Evolutionary conservation across 35 echinoderm and acorn worm genomes (phyloP).

Genomic region (Stichopus chloronotus): DNA sequence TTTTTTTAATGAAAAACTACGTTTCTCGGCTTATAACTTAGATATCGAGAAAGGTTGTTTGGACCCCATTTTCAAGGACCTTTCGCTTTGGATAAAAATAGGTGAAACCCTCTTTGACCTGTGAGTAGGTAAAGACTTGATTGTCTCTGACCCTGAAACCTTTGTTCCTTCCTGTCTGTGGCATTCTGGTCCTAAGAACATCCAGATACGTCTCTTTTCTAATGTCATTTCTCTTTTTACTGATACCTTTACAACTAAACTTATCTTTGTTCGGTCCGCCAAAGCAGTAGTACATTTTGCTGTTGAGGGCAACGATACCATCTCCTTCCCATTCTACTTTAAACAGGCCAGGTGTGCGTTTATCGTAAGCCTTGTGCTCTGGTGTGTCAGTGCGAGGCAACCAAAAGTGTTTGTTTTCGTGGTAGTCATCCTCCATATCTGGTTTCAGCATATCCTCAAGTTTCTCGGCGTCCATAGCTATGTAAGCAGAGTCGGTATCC

Average conservation of each 20-base stretch:
- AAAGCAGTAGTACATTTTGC: constrained; percentile 72
- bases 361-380: constrained; percentile 60
- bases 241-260: constrained; percentile 65
- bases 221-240: constrained; percentile 54
- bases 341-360: constrained; percentile 71
- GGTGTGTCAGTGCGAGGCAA: constrained; percentile 60
- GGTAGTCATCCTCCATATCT: constrained; percentile 16
- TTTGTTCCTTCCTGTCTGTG: constrained; percentile 44
- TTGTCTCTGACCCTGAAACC: constrained; percentile 60
- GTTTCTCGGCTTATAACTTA: not conserved
- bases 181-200: constrained; percentile 2
- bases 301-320: constrained; percentile 67
- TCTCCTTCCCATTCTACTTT: constrained; percentile 83
- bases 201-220: constrained; percentile 53
- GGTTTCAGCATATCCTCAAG: constrained; percentile 70
- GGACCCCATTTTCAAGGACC: constrained; percentile 53
- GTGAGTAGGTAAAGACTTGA: constrained; percentile 58
- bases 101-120: constrained; percentile 32
- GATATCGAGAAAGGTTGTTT: constrained; percentile 58
- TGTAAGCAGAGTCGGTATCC: constrained; percentile 83
- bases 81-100: constrained; percentile 68
- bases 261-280: constrained; percentile 40
- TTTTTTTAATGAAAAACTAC: no score
- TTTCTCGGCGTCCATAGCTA: constrained; percentile 56
- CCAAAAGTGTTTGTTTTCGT: constrained; percentile 55